Base-by-base conservation (phyloP, 2,888 invertebrate genomes). In the Phyllotreta cruciferae region DNA sequence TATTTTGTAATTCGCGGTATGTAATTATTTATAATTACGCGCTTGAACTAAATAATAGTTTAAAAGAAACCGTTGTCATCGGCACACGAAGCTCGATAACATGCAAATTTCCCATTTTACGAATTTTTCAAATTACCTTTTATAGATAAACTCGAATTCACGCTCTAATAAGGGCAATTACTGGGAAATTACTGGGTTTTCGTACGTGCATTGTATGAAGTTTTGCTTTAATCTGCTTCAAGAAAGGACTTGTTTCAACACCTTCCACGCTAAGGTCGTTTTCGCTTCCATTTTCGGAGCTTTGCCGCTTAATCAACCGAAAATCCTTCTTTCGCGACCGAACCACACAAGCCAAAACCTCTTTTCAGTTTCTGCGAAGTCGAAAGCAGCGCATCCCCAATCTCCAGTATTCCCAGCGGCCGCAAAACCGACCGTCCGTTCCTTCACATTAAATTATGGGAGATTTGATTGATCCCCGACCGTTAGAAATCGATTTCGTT, bases 1-100 rank as follows among this genome's bases (percentile, higher is more conserved):
- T 52, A 61, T 55, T 63, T 63, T 60, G 54, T 50, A 63, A 63
- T 60, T 63, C 58, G 55, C 50, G 35, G 60, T 60, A 63, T 8
- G 41, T 50, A 56, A 62, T 62, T 57, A 56, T 56, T 56, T 56
- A 50, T 55, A 49, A 63, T 60, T 63, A 60, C 45, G 36, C 55
- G 37, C 34, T n/a, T 60, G 60, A 60, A 50, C 52, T 63, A 54
- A 50, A 55, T 50, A 56, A 60, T 24, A 24, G 24, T 24, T 24
- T 24, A 24, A 24, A 24, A 24, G 24, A 24, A 24, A 24, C 24
- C 24, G 24, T 24, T 24, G 24, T 24, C 24, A 24, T 24, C 24
- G 24, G 4, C 24, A 24, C 24, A 24, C 24, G 4, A 24, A 24
- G 24, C 24, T 24, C 24, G 24, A 24, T 24, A 24, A 24, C 24